These are phyloP conservation scores for Endotricha flammealis DNA, from an alignment of 2,888 invertebrate genomes.

Conservation along the genomic window DNA sequence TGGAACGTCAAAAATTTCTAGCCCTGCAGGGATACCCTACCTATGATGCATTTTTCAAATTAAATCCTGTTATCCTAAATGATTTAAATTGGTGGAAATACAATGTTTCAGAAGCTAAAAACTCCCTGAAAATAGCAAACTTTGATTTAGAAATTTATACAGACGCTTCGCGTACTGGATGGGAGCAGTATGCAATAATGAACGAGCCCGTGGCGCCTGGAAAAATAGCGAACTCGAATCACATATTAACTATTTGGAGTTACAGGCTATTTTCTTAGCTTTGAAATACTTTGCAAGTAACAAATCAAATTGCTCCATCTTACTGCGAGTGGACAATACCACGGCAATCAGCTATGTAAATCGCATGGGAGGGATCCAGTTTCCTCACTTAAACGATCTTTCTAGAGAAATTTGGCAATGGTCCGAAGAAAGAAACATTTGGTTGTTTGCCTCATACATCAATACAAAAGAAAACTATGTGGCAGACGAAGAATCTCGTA, in stretches of 20 bases:
- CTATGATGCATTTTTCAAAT: conserved; percentile 4
- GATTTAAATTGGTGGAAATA: conserved; percentile 6
- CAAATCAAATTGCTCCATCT: conserved; percentile 5
- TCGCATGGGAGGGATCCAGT: conserved; percentile 12
- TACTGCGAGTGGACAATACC: conserved; percentile 16
- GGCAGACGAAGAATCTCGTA: conserved; percentile 6
- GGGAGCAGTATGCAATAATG: conserved; percentile 12
- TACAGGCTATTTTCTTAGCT: conserved; percentile 11
- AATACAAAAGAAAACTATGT: not conserved
- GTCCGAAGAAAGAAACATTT: conserved; percentile 6
- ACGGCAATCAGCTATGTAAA: conserved; percentile 1
- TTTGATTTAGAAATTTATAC: conserved; percentile 12
- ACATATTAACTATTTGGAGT: conserved; percentile 13
- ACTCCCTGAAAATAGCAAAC: not conserved
- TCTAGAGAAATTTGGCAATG: conserved; percentile 7
- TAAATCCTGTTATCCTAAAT: not conserved
- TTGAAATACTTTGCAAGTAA: conserved; percentile 14
- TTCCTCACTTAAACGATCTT: conserved; percentile 10
- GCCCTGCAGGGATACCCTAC: not conserved
- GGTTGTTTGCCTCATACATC: conserved; percentile 2
- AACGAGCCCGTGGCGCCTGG: conserved; percentile 10
- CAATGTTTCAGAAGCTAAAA: not conserved
- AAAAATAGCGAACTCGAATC: not conserved
- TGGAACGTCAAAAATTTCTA: conserved; percentile 4
- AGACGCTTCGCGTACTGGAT: conserved; percentile 16